Percentiles rank a stretch among this genome's conserved stretches.
Conservation (phyloP, 2,797 vertebrate species). For the Kryptopterus vitreolus region DNA sequence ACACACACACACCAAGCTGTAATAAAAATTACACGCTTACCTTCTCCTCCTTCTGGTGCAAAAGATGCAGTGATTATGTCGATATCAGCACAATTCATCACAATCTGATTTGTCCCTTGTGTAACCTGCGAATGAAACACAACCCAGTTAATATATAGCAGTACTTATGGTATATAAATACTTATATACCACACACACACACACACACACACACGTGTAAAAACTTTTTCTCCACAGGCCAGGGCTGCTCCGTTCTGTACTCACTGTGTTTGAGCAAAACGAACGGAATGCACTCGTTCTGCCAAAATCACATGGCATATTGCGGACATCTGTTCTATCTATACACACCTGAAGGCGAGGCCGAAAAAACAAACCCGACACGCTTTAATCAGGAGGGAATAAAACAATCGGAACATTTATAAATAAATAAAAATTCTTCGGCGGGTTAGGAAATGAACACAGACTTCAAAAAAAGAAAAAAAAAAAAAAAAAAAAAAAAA, state of each 20-base stretch:
- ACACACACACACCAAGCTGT: background rate
- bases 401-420: too few relatives aligned
- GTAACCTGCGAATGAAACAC: conserved; percentile 79
- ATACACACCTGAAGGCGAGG: background rate
- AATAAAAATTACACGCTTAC: conserved; percentile 66
- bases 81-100: conserved; percentile 99
- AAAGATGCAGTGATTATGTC: conserved; percentile 98
- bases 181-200: too few relatives aligned
- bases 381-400: background rate
- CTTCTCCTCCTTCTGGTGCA: conserved; percentile 89
- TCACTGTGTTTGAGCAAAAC: background rate
- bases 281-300: background rate
- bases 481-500: too few relatives aligned
- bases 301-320: background rate
- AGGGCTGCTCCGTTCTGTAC: background rate
- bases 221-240: background rate
- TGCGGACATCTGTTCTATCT: background rate
- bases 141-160: too few relatives aligned
- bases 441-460: too few relatives aligned
- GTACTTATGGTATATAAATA: background rate
- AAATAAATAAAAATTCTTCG: too few relatives aligned
- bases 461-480: too few relatives aligned
- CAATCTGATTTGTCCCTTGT: conserved; percentile 95
- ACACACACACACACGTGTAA: too few relatives aligned
- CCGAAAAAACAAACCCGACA: background rate